A percentile compares a stretch with the other conserved stretches of the same genome.
phyloP scores from a whole-genome alignment of 2,113 vertebrate genomes.

The Lepisosteus oculatus region DNA sequence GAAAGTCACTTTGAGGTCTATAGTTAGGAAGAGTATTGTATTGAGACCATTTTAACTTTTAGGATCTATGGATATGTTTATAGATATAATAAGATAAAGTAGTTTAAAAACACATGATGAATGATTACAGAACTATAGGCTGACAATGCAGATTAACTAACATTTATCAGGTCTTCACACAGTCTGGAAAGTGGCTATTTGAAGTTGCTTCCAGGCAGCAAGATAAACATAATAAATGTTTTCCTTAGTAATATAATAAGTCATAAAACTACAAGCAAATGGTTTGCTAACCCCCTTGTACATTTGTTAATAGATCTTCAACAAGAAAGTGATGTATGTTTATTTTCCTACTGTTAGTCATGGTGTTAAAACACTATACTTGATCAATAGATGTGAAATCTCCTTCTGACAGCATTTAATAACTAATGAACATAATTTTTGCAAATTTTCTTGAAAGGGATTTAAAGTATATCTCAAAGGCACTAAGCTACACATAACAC shows the following conservation, averaged over 20 bases:
- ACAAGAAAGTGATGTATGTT: constrained; percentile 32
- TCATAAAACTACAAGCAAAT: constrained; percentile 58
- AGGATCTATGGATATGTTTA: constrained; percentile 35
- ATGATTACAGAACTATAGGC: constrained; percentile 39
- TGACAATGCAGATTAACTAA: constrained; percentile 55
- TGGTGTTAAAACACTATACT: constrained; percentile 45
- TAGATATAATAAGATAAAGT: constrained; percentile 58
- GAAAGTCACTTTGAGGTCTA: no score
- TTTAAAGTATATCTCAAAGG: constrained; percentile 23
- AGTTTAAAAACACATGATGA: constrained; percentile 56
- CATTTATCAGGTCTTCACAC: constrained; percentile 58
- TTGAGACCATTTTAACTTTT: no score
- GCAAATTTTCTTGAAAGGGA: constrained; percentile 37
- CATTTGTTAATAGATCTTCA: constrained; percentile 54
- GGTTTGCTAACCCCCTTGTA: constrained; percentile 40
- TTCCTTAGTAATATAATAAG: constrained; percentile 64
- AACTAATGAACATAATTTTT: constrained; percentile 51
- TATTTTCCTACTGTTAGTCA: constrained; percentile 42
- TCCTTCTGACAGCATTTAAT: constrained; percentile 57
- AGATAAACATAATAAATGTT: constrained; percentile 61
- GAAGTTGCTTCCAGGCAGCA: constrained; percentile 55
- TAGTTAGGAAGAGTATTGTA: no score
- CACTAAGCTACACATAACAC: constrained; percentile 21
- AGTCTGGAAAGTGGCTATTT: constrained; percentile 52
- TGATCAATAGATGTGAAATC: constrained; percentile 52